These are phyloP conservation scores for Julus scandinavius DNA, from an alignment of 2,888 invertebrate species.

Conservation along the genomic window DNA sequence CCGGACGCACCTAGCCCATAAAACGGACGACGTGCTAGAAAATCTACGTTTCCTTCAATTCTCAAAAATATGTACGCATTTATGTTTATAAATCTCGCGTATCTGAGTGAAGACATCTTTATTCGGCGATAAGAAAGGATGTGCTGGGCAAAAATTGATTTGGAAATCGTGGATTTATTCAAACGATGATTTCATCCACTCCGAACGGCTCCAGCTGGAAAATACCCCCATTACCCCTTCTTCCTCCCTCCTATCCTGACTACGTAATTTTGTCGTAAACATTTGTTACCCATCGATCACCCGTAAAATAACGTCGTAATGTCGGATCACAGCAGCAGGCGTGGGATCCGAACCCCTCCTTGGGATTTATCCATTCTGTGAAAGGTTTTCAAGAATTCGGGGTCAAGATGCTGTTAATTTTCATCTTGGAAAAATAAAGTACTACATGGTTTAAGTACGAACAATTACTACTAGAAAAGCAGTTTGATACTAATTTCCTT, in stretches of 20 bases:
- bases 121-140: conserved; percentile 8
- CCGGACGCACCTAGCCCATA: neutral
- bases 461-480: too few relatives aligned
- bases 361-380: neutral
- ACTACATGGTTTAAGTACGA: too few relatives aligned
- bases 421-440: neutral
- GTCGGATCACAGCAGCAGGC: neutral
- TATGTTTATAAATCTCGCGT: conserved; percentile 19
- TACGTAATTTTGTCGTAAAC: conserved; percentile 50
- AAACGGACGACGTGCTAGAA: neutral
- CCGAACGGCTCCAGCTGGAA: conserved; percentile 18
- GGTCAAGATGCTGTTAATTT: neutral
- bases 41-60: conserved; percentile 3
- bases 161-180: conserved; percentile 23
- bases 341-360: neutral
- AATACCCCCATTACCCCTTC: conserved; percentile 2
- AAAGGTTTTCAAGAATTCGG: neutral
- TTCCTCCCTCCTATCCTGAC: conserved; percentile 19
- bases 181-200: conserved; percentile 21
- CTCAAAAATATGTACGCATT: neutral
- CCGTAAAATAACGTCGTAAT: neutral
- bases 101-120: conserved; percentile 18
- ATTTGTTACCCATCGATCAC: conserved; percentile 52
- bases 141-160: neutral
- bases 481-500: too few relatives aligned